Evolutionary conservation across 2,797 vertebrate genomes (phyloP).

Genomic region (Geotrypetes seraphini): DNA sequence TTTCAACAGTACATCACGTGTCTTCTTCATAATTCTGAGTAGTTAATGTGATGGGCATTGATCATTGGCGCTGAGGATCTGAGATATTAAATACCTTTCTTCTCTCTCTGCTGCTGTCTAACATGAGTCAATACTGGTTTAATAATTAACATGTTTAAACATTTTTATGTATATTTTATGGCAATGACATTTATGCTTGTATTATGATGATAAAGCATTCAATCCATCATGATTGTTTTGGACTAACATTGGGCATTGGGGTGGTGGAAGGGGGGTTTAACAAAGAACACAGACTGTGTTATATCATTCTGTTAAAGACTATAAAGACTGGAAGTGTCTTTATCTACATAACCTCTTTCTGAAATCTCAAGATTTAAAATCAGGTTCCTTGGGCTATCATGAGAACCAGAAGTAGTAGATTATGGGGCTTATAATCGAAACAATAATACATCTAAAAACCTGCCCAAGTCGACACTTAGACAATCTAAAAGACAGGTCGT

Average conservation of each 20-base stretch:
- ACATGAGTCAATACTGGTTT: constrained; percentile 68
- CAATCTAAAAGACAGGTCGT: too few species aligned
- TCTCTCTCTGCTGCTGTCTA: constrained; percentile 52
- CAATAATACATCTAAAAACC: too few species aligned
- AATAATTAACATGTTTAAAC: constrained; percentile 70
- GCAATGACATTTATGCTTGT: constrained; percentile 57
- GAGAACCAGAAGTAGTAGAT: too few species aligned
- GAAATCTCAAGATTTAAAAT: too few species aligned
- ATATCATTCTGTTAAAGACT: too few species aligned
- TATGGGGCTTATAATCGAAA: too few species aligned
- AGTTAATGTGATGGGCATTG: constrained; percentile 60
- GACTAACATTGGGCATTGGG: constrained; percentile 45
- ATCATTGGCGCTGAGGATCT: constrained; percentile 47
- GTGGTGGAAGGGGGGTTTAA: too few species aligned
- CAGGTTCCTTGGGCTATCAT: too few species aligned
- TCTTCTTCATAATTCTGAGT: constrained; percentile 58
- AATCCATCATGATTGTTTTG: constrained; percentile 32
- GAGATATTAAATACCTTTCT: constrained; percentile 58
- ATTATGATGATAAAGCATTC: constrained; percentile 67
- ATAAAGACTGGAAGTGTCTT: too few species aligned
- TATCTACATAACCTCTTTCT: too few species aligned
- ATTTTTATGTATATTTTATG: constrained; percentile 68
- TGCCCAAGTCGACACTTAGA: too few species aligned
- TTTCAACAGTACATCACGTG: constrained; percentile 30
- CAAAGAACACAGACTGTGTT: too few species aligned